phyloP scores from a whole-genome alignment of 2,888 invertebrate genomes.

The Alloplasta piceator region DNA sequence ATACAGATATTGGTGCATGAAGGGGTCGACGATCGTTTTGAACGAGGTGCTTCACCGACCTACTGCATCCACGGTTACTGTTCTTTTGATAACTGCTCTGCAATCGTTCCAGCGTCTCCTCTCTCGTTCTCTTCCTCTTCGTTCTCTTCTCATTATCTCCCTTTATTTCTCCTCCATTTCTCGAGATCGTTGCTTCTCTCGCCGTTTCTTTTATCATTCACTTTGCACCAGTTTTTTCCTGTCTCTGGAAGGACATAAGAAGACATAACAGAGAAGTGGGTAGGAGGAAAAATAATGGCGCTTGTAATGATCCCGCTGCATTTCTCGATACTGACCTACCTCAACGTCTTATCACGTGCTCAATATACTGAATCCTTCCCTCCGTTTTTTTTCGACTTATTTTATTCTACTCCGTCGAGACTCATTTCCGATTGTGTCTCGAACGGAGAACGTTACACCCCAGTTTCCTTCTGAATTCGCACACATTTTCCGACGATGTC shows the following conservation, averaged over 20 bases:
- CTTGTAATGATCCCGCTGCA: conserved; percentile 38
- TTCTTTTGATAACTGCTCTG: conserved; percentile 68
- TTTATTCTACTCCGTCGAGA: neutral
- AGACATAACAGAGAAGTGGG: neutral
- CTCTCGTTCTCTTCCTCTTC: conserved; percentile 47
- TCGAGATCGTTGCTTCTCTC: conserved; percentile 27
- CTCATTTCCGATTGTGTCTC: conserved; percentile 23
- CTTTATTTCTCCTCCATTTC: conserved; percentile 52
- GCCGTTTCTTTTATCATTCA: conserved; percentile 14
- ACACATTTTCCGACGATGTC: conserved; percentile 25
- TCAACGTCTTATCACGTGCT: conserved; percentile 73
- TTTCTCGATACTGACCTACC: conserved; percentile 74
- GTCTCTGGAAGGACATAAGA: neutral
- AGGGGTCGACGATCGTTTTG: conserved; percentile 64
- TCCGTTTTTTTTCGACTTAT: conserved; percentile 15
- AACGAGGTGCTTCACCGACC: conserved; percentile 34
- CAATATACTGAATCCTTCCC: conserved; percentile 26
- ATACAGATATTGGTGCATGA: neutral
- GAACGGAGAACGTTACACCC: conserved; percentile 49
- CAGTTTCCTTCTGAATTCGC: conserved; percentile 36
- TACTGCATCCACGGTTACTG: conserved; percentile 58
- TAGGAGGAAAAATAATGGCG: conserved; percentile 24
- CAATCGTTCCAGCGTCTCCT: conserved; percentile 59
- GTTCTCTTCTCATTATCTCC: conserved; percentile 59
- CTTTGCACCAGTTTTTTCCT: conserved; percentile 34